A percentile compares a stretch with the other conserved stretches of the same genome.
Evolutionary conservation across 2,888 invertebrate species (phyloP).

Genomic region (Habroteleia sp.): DNA sequence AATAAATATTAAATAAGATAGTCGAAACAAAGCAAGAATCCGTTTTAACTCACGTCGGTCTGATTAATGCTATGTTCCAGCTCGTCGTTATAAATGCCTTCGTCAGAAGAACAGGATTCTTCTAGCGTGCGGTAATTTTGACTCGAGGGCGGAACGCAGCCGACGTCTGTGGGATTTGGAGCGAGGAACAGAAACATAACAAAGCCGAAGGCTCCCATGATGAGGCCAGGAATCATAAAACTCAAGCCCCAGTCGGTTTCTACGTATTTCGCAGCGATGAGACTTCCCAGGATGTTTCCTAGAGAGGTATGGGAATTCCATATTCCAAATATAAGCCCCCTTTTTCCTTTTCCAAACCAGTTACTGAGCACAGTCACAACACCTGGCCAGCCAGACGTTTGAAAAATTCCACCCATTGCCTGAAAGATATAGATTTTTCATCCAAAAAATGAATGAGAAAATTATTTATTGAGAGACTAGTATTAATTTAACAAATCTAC

Average conservation of each 20-base stretch:
- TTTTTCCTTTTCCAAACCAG: slow-evolving; percentile 96
- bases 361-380: slow-evolving; percentile 96
- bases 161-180: slow-evolving; percentile 90
- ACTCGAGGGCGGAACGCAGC: slow-evolving; percentile 82
- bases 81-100: slow-evolving; percentile 65
- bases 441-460: no score
- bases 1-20: no score
- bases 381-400: slow-evolving; percentile 98
- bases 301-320: slow-evolving; percentile 99
- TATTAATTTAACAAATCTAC: no score
- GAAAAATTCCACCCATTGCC: slow-evolving; percentile 91
- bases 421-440: no score
- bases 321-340: slow-evolving; percentile 95
- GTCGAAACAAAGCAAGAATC: no score
- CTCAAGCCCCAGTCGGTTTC: slow-evolving; percentile 94
- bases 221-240: slow-evolving; percentile 94
- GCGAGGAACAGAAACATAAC: slow-evolving; percentile 91
- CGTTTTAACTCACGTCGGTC: slow-evolving; percentile 72
- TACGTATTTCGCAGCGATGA: slow-evolving; percentile 94
- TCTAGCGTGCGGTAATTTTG: slow-evolving; percentile 73
- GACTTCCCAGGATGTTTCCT: slow-evolving; percentile 95
- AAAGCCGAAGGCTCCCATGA: slow-evolving; percentile 88
- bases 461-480: no score
- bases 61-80: slow-evolving; percentile 55
- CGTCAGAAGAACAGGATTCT: slow-evolving; percentile 73